phyloP scores from a whole-genome alignment of 2,113 vertebrate species.

The Struthidea cinerea region DNA sequence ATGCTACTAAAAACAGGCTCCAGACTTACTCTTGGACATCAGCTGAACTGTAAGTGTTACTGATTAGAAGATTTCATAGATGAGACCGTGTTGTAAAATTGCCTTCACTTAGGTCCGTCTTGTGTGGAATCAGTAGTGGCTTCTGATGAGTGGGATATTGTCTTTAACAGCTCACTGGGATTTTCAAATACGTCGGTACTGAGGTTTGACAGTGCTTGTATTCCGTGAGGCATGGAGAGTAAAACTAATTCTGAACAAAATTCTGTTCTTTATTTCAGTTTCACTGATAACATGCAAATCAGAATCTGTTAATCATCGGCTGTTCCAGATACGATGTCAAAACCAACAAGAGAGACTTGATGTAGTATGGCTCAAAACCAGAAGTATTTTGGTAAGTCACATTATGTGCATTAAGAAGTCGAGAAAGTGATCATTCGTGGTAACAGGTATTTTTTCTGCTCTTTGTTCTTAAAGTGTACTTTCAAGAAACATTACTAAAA shows the following conservation, averaged over 20 bases:
- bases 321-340: neutral
- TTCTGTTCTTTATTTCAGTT: neutral
- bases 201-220: neutral
- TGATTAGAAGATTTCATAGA: neutral
- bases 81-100: neutral
- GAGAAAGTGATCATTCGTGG: neutral
- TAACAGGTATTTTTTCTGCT: neutral
- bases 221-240: neutral
- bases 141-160: neutral
- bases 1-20: neutral
- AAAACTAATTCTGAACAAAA: neutral
- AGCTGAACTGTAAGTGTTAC: neutral
- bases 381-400: conserved; percentile 20
- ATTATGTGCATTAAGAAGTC: neutral
- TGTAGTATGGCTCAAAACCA: neutral
- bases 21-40: neutral
- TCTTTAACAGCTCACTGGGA: neutral
- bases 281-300: neutral
- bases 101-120: neutral
- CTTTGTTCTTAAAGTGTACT: neutral
- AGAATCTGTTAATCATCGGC: neutral
- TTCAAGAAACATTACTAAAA: neutral
- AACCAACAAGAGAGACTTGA: neutral
- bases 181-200: neutral
- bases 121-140: neutral